Evolutionary conservation across 1,140 invertebrate genomes (phyloP), one percentile per base, ranked within the genome.

Genomic region (Plodia interpunctella): DNA sequence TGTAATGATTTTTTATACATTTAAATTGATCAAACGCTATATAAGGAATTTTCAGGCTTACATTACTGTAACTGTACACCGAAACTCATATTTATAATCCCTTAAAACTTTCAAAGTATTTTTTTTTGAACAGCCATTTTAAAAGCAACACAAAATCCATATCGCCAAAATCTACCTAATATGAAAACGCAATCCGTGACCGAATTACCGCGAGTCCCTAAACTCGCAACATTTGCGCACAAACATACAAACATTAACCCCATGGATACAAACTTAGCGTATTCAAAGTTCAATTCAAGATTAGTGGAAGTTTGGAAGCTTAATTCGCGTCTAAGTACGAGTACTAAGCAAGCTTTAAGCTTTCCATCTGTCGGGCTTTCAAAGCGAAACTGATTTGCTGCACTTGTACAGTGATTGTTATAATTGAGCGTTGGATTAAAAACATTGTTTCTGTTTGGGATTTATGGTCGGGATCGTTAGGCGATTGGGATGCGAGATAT

Each of bases 271-370:
- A 25, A 55, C 30, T 59, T 55, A 55, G 52, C 35, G 53, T 32
- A 51, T 50, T 54, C 56, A 56, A 66, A 67, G 65, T 67, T 67
- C 56, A 63, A 63, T 59, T 61, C 61, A 63, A 67, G 65, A 63
- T 63, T 67, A 67, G 64, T 53, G 35, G 58, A 63, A 67, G 18
- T 67, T 63, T 25, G 55, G 52, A 32, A 50, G 61, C 56, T 61
- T 67, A 67, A 67, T 67, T 67, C 65, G 63, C 60, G 60, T 66
- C 59, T 59, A 59, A 67, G 62, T 62, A 59, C 54, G 30, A 32
- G 55, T 28, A 53, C 60, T 63, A 60, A 66, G 55, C 58, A 59
- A 35, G 60, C 49, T 60, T 60, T 67, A 60, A 63, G 62, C 35
- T 56, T 51, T 63, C 30, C 49, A 62, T 62, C 59, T 59, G 51